A percentile compares a stretch with the other conserved stretches of the same genome.
These are phyloP conservation scores for Solea senegalensis DNA, from an alignment of 2,113 vertebrate species.

Conservation along the genomic window DNA sequence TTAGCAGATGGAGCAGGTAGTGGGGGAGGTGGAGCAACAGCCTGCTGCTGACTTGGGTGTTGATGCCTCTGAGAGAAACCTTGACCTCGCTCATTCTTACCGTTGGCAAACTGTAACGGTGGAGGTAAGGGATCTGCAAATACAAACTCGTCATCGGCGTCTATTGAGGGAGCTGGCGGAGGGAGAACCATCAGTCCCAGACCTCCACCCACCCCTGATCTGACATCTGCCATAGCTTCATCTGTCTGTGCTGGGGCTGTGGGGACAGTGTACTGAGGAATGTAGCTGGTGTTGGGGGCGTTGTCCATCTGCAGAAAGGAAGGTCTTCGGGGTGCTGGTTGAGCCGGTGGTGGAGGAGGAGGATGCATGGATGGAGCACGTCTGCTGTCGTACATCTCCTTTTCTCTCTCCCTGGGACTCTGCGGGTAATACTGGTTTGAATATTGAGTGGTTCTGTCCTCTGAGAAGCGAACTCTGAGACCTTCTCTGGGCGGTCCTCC, in stretches of 20 bases:
- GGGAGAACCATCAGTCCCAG: constrained; percentile 88
- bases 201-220: constrained; percentile 57
- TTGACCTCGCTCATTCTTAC: constrained; percentile 74
- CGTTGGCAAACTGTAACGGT: constrained; percentile 92
- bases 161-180: constrained; percentile 90
- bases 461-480: constrained; percentile 84
- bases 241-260: constrained; percentile 58
- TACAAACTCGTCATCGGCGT: constrained; percentile 91
- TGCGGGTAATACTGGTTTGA: constrained; percentile 69
- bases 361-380: constrained; percentile 61
- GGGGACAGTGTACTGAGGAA: constrained; percentile 75
- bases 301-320: constrained; percentile 80
- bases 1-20: constrained; percentile 58
- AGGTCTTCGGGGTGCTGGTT: constrained; percentile 76
- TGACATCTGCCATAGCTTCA: constrained; percentile 41
- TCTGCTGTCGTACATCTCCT: constrained; percentile 73
- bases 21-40: constrained; percentile 60
- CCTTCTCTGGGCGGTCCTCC: constrained; percentile 71
- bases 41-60: constrained; percentile 45
- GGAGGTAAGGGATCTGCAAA: constrained; percentile 91
- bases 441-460: constrained; percentile 76
- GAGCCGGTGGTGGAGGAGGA: constrained; percentile 68
- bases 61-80: constrained; percentile 66
- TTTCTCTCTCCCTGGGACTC: constrained; percentile 61
- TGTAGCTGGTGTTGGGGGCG: constrained; percentile 62